Evolutionary conservation across 92 coral and sea anemone genomes (phyloP).

Genomic region (Micromussa lordhowensis): DNA sequence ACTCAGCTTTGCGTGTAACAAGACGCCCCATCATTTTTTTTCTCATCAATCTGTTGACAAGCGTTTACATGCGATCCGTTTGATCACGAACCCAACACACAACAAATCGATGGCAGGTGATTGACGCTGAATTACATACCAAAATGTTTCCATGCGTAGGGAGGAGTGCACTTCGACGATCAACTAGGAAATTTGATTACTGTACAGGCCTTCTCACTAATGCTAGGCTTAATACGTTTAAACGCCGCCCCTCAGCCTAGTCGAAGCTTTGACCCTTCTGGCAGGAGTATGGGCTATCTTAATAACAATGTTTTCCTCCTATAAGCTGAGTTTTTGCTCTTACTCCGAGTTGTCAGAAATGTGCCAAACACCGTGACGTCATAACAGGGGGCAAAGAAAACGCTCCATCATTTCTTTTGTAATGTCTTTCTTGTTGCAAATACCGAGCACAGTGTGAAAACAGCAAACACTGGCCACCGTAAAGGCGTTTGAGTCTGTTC

Average conservation of each 20-base stretch:
- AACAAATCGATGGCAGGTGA: constrained; percentile 32
- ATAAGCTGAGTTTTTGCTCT: neutral
- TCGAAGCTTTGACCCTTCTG: neutral
- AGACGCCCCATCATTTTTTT: neutral
- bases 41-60: constrained; percentile 19
- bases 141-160: constrained; percentile 17
- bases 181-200: neutral
- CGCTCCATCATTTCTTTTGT: constrained; percentile 42
- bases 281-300: neutral
- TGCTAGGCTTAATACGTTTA: neutral
- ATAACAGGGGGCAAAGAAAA: constrained; percentile 38
- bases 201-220: neutral
- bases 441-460: constrained; percentile 48
- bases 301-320: neutral
- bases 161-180: neutral
- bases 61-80: constrained; percentile 15
- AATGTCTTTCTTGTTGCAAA: constrained; percentile 21
- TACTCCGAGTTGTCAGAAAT: constrained; percentile 7
- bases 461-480: neutral
- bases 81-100: constrained; percentile 21
- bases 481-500: neutral
- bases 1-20: constrained; percentile 1
- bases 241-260: too few species aligned
- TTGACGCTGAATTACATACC: constrained; percentile 41
- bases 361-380: constrained; percentile 36